phyloP scores from a whole-genome alignment of 2,888 invertebrate species.

The Ferdinandea cuprea region DNA sequence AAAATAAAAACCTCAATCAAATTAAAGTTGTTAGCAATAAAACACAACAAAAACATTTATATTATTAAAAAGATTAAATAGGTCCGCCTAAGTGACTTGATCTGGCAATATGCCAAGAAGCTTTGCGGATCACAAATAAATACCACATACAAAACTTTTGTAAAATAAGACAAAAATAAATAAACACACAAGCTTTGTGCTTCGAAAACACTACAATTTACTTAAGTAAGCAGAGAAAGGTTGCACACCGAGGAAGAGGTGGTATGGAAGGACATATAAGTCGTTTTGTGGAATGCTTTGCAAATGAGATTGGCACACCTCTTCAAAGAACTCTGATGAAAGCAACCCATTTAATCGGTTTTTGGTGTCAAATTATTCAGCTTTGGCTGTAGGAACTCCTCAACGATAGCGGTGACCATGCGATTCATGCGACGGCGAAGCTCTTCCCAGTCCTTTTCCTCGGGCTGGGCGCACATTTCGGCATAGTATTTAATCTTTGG shows the following conservation, averaged over 20 bases:
- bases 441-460: conserved; percentile 86
- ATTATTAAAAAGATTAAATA: conserved; percentile 6
- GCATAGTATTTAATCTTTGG: conserved; percentile 99
- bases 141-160: conserved; percentile 21
- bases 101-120: neutral
- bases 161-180: conserved; percentile 24
- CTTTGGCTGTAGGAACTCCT: conserved; percentile 92
- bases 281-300: conserved; percentile 44
- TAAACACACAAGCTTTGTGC: conserved; percentile 17
- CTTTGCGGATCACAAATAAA: neutral
- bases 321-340: neutral
- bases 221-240: neutral
- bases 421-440: conserved; percentile 86
- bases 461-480: conserved; percentile 90
- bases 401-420: conserved; percentile 90
- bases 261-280: conserved; percentile 27
- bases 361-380: conserved; percentile 85
- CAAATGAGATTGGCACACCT: conserved; percentile 25
- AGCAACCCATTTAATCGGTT: conserved; percentile 17
- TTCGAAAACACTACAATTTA: neutral
- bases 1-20: neutral
- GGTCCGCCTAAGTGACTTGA: neutral
- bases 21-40: neutral
- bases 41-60: conserved; percentile 32
- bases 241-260: neutral